These are phyloP conservation scores for Channallabes apus DNA, from an alignment of 2,797 vertebrate genomes.

Conservation along the genomic window DNA sequence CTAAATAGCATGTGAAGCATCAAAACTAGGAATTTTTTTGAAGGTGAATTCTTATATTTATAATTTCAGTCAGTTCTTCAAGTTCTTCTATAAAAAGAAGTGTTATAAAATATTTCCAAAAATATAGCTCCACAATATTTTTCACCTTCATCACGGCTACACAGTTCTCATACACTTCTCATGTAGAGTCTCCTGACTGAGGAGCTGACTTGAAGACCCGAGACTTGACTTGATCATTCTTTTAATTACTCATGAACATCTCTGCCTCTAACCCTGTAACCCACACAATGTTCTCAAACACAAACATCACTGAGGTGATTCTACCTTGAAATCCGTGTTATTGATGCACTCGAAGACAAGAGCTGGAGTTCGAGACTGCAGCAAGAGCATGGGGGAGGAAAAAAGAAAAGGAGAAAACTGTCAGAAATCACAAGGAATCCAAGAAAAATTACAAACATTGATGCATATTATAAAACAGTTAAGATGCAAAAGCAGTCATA, in stretches of 20 bases:
- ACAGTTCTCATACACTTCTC: no score
- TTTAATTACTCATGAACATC: background rate
- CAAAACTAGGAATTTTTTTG: no score
- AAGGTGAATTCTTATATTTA: no score
- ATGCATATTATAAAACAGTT: background rate
- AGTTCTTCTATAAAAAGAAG: no score
- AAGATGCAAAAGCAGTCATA: background rate
- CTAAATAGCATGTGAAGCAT: no score
- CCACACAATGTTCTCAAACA: background rate
- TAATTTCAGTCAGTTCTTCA: no score
- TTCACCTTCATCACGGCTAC: no score
- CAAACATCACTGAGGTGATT: background rate
- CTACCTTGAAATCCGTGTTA: conserved; percentile 99
- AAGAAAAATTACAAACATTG: background rate
- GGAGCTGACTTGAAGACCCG: no score
- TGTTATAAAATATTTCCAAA: no score
- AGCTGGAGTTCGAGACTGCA: conserved; percentile 97
- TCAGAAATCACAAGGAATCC: background rate
- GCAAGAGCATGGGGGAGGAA: background rate
- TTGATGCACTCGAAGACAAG: conserved; percentile 99
- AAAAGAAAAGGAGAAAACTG: background rate
- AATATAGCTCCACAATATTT: no score
- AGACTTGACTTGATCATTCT: no score
- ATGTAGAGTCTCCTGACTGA: no score
- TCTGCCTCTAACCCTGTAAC: background rate